Base-by-base conservation (phyloP, 2,888 invertebrate species). In the Ernsta delagoae region DNA sequence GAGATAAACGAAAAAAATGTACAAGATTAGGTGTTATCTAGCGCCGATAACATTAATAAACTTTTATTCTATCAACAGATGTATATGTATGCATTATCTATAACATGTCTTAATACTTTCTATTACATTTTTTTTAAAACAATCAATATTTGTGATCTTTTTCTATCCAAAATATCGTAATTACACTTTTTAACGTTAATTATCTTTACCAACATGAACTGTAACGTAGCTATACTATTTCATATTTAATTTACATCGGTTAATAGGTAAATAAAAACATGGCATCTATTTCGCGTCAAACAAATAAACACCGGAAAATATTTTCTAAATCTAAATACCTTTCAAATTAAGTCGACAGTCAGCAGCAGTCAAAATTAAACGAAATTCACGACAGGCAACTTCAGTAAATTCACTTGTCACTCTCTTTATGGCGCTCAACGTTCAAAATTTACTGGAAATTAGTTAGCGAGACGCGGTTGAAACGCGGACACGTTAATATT, bases 401-500 rank as follows among this genome's bases (percentile, higher is more conserved):
- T 45, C 59, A 62, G 59, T 53, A 62, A 61, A 63, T 68, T 63
- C 63, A 70, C 64, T 70, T 70, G 59, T 64, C 69, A 70, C 69
- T 64, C 12, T 36, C 11, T 54, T 36, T 39, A 59, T 6, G 12
- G 31, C 54, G 50, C 34, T 48, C 59, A 34, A 59, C 43, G 53
- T 70, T 59, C 59, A 70, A 64, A 64, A 70, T 70, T 54, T 64
- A 64, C 63, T 64, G 59, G 24, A 45, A 54, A 54, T 70, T 59
- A 63, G 63, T 69, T 39, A 31, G 36, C 36, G 6, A 36, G 57
- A 16, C 24, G 63, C 63, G 53, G 31, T 48, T 5, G 34, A 65
- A 65, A 68, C 56, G 31, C 62, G 45, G 74, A 82, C 83, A 82
- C 90, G 90, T 88, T 86, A 78, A 79, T 78, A 79, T 78, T 75